Base-by-base conservation (phyloP, 2,797 vertebrate genomes). In the Myripristis murdjan region DNA sequence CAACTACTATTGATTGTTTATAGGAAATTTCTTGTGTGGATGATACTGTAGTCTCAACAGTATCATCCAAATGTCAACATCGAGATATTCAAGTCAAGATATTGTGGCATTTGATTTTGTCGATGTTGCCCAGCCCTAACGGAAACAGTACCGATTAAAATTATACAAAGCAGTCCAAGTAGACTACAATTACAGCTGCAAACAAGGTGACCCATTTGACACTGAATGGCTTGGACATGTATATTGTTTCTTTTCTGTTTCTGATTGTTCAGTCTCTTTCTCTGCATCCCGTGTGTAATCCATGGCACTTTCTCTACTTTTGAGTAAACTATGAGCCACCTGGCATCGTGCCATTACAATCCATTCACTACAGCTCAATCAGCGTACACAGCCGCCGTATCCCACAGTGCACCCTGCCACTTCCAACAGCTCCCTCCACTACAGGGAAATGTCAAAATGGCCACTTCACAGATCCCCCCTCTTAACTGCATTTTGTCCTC, bases 381-480 rank as follows among this genome's bases (percentile, higher is more conserved):
- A 79, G 82, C 79, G 70, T 23, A 35, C 76, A 81, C 83, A 79
- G 71, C 69, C 48, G 55, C 69, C 43, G 51, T 62, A 59, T 79
- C 69, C 65, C 65, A 74, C 65, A 85, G 71, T 86, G 79, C 49
- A 54, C 59, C 64, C 75, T 55, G 72, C 73, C 54, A 56, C 81
- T 69, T 80, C 73, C 60, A 68, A 64, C 79, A 81, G 67, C 44
- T 81, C 76, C 59, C 63, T 70, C 70, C 78, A 83, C 64, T 77
- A 73, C 62, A 66, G 75, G 77, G 70, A 87, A 90, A 87, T 70
- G 62, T 77, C 65, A 80, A 89, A 86, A 90, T 89, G 81, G 71
- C 70, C 77, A 83, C 60, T 79, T 79, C 70, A 67, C 69, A 41
- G 68, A 75, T 11, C 51, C 56, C 55, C 52, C 46, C 35, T 1